These are phyloP conservation scores for Progne subis DNA, from an alignment of 2,113 vertebrate species.

Conservation along the genomic window DNA sequence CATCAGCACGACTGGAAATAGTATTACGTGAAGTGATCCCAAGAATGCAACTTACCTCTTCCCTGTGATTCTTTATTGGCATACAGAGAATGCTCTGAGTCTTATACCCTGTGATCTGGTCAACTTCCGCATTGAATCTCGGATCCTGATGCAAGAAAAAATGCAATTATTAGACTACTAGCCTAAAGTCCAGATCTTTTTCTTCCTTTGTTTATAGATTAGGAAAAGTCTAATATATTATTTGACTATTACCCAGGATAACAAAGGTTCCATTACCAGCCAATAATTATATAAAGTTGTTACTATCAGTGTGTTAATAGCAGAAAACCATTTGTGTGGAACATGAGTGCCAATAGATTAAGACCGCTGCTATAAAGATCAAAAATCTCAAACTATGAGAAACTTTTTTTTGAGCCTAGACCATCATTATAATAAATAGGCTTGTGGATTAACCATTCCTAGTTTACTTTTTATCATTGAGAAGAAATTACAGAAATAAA, in stretches of 20 bases:
- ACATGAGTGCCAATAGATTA: neutral
- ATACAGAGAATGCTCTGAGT: constrained; percentile 98
- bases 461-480: neutral
- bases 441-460: neutral
- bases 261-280: neutral
- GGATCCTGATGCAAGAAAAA: constrained; percentile 81
- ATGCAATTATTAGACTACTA: neutral
- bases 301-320: neutral
- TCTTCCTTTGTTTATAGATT: neutral
- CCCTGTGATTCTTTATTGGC: constrained; percentile 97
- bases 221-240: neutral
- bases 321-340: neutral
- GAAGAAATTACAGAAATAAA: neutral
- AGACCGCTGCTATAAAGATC: neutral
- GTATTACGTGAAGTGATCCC: neutral
- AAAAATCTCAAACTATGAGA: neutral
- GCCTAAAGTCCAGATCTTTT: neutral
- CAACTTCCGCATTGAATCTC: constrained; percentile 96
- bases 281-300: neutral
- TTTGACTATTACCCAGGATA: neutral
- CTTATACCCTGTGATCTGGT: constrained; percentile 96
- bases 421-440: neutral
- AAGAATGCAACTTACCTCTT: constrained; percentile 82
- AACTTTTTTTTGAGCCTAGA: neutral
- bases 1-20: neutral